A percentile compares a stretch with the other conserved stretches of the same genome.
Conservation (phyloP, 2,113 vertebrate genomes). For the Aphelocoma coerulescens region DNA sequence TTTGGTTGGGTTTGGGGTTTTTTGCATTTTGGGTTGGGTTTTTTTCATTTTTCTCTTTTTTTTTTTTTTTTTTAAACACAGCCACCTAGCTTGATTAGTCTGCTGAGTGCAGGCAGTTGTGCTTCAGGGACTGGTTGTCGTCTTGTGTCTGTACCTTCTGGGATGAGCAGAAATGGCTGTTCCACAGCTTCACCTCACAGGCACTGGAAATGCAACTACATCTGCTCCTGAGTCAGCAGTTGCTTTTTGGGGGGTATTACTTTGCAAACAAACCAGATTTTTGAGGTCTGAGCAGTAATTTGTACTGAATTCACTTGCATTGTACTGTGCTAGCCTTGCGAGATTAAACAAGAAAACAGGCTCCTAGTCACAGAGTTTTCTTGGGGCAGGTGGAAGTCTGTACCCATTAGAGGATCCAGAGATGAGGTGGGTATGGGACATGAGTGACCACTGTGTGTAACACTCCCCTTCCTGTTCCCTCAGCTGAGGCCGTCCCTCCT, state of each 20-base stretch:
- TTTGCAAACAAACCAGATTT: not conserved
- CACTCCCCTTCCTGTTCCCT: not conserved
- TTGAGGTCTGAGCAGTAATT: not conserved
- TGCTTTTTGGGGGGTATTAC: accelerated
- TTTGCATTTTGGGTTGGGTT: not conserved
- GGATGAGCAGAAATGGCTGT: not conserved
- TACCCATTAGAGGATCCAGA: not conserved
- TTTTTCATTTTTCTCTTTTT: accelerated
- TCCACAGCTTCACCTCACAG: not conserved
- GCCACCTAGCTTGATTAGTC: not conserved
- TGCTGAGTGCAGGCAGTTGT: not conserved
- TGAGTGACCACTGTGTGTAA: accelerated
- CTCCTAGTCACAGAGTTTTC: not conserved
- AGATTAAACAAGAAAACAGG: not conserved
- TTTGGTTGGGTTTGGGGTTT: not conserved
- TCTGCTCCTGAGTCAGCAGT: not conserved
- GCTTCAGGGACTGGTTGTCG: not conserved
- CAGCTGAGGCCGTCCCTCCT: not conserved
- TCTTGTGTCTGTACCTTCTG: not conserved
- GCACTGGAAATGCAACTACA: not conserved
- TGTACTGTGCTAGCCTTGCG: not conserved
- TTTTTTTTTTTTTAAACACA: not conserved
- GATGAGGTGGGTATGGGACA: not conserved
- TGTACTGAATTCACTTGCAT: accelerated
- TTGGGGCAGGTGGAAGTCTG: not conserved